Conservation (phyloP, 2,797 vertebrate genomes). For the Thaleichthys pacificus region DNA sequence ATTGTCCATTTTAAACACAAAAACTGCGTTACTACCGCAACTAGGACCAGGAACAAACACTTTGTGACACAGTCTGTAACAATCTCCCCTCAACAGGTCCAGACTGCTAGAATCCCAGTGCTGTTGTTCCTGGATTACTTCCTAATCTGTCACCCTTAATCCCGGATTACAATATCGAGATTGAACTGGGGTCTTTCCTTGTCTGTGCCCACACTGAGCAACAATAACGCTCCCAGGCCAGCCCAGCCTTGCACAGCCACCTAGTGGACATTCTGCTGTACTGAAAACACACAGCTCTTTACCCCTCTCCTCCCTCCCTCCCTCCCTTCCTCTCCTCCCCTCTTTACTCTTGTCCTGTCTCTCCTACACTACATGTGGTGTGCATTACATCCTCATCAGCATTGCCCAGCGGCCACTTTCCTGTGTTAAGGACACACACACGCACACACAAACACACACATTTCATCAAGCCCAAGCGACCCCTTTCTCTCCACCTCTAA, state of each 20-base stretch:
- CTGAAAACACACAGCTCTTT: neutral
- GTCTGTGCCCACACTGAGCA: too few relatives aligned
- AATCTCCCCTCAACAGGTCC: constrained; percentile 6
- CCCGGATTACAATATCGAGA: constrained; percentile 3
- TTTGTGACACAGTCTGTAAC: constrained; percentile 6
- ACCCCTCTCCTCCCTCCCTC: too few relatives aligned
- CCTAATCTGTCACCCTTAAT: constrained; percentile 16
- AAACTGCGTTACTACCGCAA: too few relatives aligned
- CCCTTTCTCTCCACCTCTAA: neutral
- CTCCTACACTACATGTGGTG: constrained; percentile 50
- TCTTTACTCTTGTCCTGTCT: constrained; percentile 25
- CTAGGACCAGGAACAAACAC: too few relatives aligned
- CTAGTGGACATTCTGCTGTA: neutral
- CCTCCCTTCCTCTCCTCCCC: neutral
- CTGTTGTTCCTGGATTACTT: constrained; percentile 16
- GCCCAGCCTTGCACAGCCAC: neutral
- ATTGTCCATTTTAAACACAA: too few relatives aligned
- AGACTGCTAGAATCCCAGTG: constrained; percentile 9
- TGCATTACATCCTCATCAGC: constrained; percentile 53
- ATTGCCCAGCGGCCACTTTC: neutral
- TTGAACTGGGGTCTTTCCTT: neutral
- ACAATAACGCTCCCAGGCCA: too few relatives aligned
- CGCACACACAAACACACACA: neutral
- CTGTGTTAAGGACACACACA: neutral
- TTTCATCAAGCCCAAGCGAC: neutral